These are phyloP conservation scores for Zalophus californianus DNA, from an alignment of 2,797 vertebrate species.

Conservation along the genomic window DNA sequence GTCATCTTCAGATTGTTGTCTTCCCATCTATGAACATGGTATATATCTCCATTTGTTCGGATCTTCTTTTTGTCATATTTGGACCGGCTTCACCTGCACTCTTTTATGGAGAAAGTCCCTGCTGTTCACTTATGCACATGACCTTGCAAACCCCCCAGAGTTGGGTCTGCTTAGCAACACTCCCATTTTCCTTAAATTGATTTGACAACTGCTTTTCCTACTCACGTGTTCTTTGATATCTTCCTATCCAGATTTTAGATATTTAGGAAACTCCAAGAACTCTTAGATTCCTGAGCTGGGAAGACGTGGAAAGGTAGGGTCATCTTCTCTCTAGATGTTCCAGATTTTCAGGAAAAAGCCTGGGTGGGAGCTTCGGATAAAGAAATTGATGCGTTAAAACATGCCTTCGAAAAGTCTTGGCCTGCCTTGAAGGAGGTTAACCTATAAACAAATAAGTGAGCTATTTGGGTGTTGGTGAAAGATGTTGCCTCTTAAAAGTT, in stretches of 20 bases:
- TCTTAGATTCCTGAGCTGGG: not conserved
- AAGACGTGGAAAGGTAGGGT: not conserved
- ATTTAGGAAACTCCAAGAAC: not conserved
- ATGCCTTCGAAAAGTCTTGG: not conserved
- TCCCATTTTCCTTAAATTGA: not conserved
- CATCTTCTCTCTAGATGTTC: not conserved
- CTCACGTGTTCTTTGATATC: not conserved
- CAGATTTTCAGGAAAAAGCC: not conserved
- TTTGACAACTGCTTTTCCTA: not conserved
- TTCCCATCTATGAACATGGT: conserved; percentile 52
- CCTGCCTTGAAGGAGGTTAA: not conserved
- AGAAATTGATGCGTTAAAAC: not conserved
- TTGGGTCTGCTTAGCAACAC: not conserved
- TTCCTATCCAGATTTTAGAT: not conserved
- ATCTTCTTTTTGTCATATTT: not conserved
- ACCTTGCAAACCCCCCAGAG: not conserved
- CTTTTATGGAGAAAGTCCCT: not conserved
- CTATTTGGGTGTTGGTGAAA: not conserved
- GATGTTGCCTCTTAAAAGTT: not conserved
- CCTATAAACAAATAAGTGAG: not conserved
- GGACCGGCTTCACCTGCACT: not conserved
- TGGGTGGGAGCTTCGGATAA: not conserved
- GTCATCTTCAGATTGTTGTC: not conserved
- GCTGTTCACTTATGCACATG: not conserved
- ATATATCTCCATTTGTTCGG: not conserved